These are phyloP conservation scores for Macroglossus sobrinus DNA, from an alignment of 2,113 vertebrate genomes.

Conservation along the genomic window DNA sequence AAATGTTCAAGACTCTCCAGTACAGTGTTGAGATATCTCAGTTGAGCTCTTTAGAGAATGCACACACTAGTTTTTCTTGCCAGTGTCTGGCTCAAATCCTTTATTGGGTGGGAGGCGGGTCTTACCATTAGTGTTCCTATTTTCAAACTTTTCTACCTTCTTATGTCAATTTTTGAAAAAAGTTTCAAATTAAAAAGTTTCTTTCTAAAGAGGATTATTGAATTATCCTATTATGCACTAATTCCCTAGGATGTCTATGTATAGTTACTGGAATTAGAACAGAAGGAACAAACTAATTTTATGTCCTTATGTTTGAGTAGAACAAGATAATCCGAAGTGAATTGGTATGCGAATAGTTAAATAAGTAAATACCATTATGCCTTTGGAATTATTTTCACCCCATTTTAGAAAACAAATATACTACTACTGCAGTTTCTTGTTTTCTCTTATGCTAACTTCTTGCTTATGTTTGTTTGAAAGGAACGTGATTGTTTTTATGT, in stretches of 20 bases:
- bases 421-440: not conserved
- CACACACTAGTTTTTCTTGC: not conserved
- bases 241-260: not conserved
- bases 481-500: not conserved
- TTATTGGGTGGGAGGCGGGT: not conserved
- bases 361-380: not conserved
- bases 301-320: not conserved
- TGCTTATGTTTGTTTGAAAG: not conserved
- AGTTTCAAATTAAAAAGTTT: slow-evolving; percentile 33
- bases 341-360: slow-evolving; percentile 7
- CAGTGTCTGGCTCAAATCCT: not conserved
- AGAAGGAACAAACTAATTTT: slow-evolving; percentile 37
- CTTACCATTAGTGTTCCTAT: not conserved
- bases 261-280: slow-evolving; percentile 18
- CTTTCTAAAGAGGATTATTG: slow-evolving; percentile 16
- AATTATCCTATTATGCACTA: slow-evolving; percentile 4
- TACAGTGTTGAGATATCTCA: not conserved
- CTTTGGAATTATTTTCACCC: slow-evolving; percentile 2
- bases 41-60: not conserved
- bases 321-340: not conserved
- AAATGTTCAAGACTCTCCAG: not conserved
- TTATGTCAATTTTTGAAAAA: not conserved
- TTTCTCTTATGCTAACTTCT: not conserved
- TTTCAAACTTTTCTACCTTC: not conserved
- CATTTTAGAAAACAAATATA: not conserved